A percentile compares a stretch with the other conserved stretches of the same genome.
phyloP scores from a whole-genome alignment of 1,140 invertebrate genomes.

The Heliconius nattereri region DNA sequence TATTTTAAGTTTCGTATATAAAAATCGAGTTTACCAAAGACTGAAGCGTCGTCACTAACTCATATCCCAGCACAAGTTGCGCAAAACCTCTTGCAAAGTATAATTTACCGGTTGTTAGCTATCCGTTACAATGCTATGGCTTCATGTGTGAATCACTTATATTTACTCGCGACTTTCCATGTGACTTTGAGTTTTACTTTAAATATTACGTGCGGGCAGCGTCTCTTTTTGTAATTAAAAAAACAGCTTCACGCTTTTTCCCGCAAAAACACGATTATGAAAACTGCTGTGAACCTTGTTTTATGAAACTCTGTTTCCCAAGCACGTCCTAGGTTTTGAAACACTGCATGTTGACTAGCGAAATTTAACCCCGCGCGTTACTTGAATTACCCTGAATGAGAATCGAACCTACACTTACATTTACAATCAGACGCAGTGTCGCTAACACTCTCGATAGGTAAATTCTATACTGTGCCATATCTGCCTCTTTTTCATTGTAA shows the following conservation, averaged over 20 bases:
- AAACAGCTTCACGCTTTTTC: no score
- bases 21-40: not conserved
- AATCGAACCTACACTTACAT: no score
- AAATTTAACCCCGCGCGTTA: no score
- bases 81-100: constrained; percentile 16
- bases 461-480: not conserved
- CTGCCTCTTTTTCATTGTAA: not conserved
- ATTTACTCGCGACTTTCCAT: constrained; percentile 1
- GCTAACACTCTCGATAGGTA: not conserved
- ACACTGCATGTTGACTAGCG: no score
- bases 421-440: no score
- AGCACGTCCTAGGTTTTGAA: no score
- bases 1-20: not conserved
- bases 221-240: no score
- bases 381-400: no score
- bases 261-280: no score
- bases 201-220: no score
- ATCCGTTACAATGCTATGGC: constrained; percentile 26
- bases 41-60: not conserved
- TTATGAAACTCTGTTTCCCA: no score
- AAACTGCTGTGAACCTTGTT: no score
- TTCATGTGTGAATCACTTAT: constrained; percentile 8
- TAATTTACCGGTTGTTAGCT: constrained; percentile 27
- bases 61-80: not conserved
- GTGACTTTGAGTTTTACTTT: not conserved